Evolutionary conservation across 2,888 invertebrate genomes (phyloP), one percentile per base, ranked within the genome.

Genomic region (Adelognathus sp.): DNA sequence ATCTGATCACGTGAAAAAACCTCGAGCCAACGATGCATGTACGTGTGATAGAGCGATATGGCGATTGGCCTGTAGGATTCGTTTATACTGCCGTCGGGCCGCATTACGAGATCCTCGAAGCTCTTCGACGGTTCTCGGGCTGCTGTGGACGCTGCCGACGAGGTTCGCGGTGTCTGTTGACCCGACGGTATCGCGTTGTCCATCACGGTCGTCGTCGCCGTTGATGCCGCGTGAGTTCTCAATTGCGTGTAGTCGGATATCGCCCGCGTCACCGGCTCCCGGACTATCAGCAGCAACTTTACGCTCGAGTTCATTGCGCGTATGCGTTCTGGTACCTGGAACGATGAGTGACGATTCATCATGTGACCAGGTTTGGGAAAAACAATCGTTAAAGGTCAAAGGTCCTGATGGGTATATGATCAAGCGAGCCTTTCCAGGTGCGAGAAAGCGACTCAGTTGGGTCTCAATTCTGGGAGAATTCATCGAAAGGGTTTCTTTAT

Each of bases 241-340:
- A 98, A 93, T 92, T 99, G 98, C 18, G 98, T 97, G 92, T 98
- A 99, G 93, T 99, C 99, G 11, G 98, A 99, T 87, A 99, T 97
- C 64, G 98, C 97, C 71, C 99, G 94, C 16, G 97, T 97, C 70
- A 99, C 98, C 2, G 99, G 99, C 91, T 99, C 98, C 11, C 99
- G 94, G 21, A 99, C 97, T 88, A 99, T 98, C 85, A 99, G 93
- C 81, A 99, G 94, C 76, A 99, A 93, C 86, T 98, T 97, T 79
- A 98, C 96, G 89, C 96, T 96, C 6, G 96, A 95, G 93, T 99
- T 98, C 97, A 99, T 98, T 76, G 97, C 96, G 84, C 96, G 94
- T 67, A 99, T 97, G 81, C 99, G 93, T 92, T 97, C 97, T 9
- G 99, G 98, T 33, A 98, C 98, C 95, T 97, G 36, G n/a, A 52